Base-by-base conservation (phyloP, 2,888 invertebrate species). In the Brachypalpus laphriformis region DNA sequence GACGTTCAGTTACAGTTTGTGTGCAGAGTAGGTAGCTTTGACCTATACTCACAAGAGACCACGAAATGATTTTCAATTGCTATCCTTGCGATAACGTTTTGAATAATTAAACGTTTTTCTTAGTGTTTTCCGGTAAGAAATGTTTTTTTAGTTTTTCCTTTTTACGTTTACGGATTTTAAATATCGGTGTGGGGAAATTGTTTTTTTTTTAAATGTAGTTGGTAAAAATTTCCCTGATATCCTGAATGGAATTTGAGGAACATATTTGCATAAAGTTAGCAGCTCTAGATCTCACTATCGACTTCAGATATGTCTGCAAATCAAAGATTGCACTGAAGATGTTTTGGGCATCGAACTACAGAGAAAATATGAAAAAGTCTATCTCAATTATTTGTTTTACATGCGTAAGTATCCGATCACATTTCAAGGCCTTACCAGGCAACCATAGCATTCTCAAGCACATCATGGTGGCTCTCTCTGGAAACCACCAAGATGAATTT, bases 1-100 rank as follows among this genome's bases (percentile, higher is more conserved):
- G 31, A 56, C 25, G 7, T 47, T 3, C 2, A 28, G 8, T 45
- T 40, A 56, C 40, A 28, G 18, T 28, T 68, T 57, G 47, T 71
- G 47, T 57, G 34, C 11, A 49, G 34, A 8, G 1, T 22, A 14
- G n/a, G 5, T 31, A n/a, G 2, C 9, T 9, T 20, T 14, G 49
- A 20, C 31, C 18, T 40, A 5, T 40, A 54, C 42, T 14, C 18
- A 14, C 4, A 25, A n/a, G 70, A 45, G 31, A 47, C 20, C 34
- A 25, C 37, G 6, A 47, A 47, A 20, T 31, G 49, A 82, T 76
- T 87, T 80, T 87, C 80, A 86, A 87, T 87, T 88, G 78, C 87
- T 87, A 87, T 86, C 86, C 88, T 88, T 88, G 8, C 18, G 87
- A 89, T 88, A 88, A 88, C 87, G 87, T 25, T 72, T 87, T 87